Evolutionary conservation across 2,113 vertebrate species (phyloP).

Genomic region (Siniperca knerii): DNA sequence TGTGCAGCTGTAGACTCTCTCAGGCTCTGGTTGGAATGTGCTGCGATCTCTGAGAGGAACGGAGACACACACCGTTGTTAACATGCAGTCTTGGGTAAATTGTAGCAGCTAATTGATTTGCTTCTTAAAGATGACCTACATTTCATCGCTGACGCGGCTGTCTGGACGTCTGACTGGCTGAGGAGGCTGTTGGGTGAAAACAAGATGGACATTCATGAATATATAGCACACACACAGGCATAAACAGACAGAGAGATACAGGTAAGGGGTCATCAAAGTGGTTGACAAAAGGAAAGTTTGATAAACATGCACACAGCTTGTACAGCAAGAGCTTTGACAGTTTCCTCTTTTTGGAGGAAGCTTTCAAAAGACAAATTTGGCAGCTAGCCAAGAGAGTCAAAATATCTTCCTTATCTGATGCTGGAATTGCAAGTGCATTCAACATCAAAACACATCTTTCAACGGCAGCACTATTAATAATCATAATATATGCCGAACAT

Average conservation of each 20-base stretch:
- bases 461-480: neutral
- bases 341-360: neutral
- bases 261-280: neutral
- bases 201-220: neutral
- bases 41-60: slow-evolving; percentile 62
- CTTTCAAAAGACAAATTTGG: neutral
- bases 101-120: neutral
- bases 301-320: neutral
- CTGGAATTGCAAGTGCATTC: neutral
- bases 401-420: neutral
- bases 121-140: slow-evolving; percentile 55
- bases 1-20: slow-evolving; percentile 84
- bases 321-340: neutral
- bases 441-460: neutral
- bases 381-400: neutral
- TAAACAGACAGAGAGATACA: neutral
- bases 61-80: neutral
- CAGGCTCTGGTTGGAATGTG: slow-evolving; percentile 35
- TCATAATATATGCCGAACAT: neutral
- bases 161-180: slow-evolving; percentile 21
- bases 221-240: neutral
- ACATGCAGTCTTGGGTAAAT: neutral
- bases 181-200: slow-evolving; percentile 8
- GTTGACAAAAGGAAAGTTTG: neutral
- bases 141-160: slow-evolving; percentile 33